These are phyloP conservation scores for Microctenopoma lineatum DNA, from an alignment of 2,797 vertebrate genomes.

Conservation along the genomic window DNA sequence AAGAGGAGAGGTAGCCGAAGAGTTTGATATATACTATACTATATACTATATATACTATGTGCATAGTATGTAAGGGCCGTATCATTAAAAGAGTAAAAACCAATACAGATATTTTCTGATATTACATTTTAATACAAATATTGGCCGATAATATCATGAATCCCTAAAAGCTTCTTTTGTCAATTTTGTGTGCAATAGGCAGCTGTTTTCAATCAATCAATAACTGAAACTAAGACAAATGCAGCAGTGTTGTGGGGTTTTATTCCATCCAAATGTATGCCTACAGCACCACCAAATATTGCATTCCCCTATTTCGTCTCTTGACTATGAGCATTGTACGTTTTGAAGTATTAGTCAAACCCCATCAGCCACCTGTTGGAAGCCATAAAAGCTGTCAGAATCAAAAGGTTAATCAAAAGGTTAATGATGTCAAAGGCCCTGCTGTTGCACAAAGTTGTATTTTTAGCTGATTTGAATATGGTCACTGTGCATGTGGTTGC, in stretches of 20 bases:
- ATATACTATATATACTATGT: too few species aligned
- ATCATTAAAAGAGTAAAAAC: too few species aligned
- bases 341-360: constrained; percentile 15
- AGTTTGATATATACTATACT: too few species aligned
- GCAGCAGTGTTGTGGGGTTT: background rate
- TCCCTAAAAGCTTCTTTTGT: too few species aligned
- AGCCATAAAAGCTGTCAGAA: constrained; percentile 46
- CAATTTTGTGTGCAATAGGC: too few species aligned
- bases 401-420: constrained; percentile 70
- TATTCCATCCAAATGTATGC: background rate
- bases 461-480: constrained; percentile 36
- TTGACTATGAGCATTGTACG: constrained; percentile 9
- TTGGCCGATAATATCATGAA: too few species aligned
- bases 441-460: constrained; percentile 24
- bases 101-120: too few species aligned
- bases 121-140: too few species aligned
- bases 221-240: background rate
- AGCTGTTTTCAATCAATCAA: too few species aligned
- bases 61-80: too few species aligned
- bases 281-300: background rate
- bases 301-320: background rate
- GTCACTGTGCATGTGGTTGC: constrained; percentile 15
- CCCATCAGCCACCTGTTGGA: constrained; percentile 38
- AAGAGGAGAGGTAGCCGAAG: too few species aligned
- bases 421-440: constrained; percentile 58